A percentile compares a stretch with the other conserved stretches of the same genome.
Evolutionary conservation across 2,113 vertebrate genomes (phyloP).

Genomic region (Toxostoma redivivum): DNA sequence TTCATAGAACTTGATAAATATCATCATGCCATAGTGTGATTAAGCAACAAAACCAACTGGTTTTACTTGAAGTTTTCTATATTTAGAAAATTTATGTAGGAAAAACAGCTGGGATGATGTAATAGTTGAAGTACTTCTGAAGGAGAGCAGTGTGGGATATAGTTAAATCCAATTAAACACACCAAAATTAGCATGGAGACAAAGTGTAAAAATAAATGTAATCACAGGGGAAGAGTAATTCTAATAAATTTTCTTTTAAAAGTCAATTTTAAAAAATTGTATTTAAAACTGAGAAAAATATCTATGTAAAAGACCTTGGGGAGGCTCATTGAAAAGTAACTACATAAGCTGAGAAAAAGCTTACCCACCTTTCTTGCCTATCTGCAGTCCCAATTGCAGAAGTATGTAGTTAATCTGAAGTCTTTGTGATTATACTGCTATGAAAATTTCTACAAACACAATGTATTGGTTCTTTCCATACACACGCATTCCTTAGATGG

Average conservation of each 20-base stretch:
- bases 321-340: background rate
- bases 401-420: background rate
- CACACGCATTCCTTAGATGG: background rate
- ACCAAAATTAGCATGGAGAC: background rate
- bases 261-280: background rate
- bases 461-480: background rate
- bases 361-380: background rate
- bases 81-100: background rate
- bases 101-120: background rate
- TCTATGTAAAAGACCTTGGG: background rate
- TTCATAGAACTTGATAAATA: background rate
- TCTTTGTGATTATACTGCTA: background rate
- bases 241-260: background rate
- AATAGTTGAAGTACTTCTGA: background rate
- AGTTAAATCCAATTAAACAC: slow-evolving; percentile 30
- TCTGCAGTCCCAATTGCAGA: background rate
- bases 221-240: background rate
- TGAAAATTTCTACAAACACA: background rate
- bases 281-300: background rate
- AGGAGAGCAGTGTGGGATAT: background rate
- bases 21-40: background rate
- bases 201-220: background rate
- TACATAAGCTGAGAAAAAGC: background rate
- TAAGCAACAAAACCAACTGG: background rate
- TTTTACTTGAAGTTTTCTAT: background rate